These are phyloP conservation scores for Cisticola juncidis DNA, from an alignment of 2,113 vertebrate species.

Conservation along the genomic window DNA sequence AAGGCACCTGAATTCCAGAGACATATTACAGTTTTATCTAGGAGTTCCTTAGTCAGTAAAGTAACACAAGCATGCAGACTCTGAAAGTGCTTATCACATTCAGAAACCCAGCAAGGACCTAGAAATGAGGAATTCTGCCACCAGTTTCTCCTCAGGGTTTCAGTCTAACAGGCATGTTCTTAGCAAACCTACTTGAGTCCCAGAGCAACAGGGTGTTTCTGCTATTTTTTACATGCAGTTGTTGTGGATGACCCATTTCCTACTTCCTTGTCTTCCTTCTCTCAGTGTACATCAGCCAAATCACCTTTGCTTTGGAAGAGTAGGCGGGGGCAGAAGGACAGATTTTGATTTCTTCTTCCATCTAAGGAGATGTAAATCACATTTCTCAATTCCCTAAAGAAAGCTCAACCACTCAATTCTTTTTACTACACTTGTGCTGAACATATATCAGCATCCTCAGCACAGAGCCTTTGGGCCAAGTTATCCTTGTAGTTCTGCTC, in stretches of 20 bases:
- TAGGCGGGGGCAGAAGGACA: fast-evolving
- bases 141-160: background rate
- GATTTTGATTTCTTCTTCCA: background rate
- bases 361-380: background rate
- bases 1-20: background rate
- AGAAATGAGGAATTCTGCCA: background rate
- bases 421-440: background rate
- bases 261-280: background rate
- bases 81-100: background rate
- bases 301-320: background rate
- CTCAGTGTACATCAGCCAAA: background rate
- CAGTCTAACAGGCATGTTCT: background rate
- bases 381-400: background rate
- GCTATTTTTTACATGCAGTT: background rate
- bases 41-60: background rate
- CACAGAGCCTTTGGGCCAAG: background rate
- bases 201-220: background rate
- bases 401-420: background rate
- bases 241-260: background rate
- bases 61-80: background rate
- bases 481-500: background rate
- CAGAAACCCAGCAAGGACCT: background rate
- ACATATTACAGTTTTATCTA: background rate
- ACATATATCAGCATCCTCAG: background rate
- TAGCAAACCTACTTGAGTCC: background rate